These are phyloP conservation scores for Grus americana DNA, from an alignment of 2,113 vertebrate genomes.

Conservation along the genomic window DNA sequence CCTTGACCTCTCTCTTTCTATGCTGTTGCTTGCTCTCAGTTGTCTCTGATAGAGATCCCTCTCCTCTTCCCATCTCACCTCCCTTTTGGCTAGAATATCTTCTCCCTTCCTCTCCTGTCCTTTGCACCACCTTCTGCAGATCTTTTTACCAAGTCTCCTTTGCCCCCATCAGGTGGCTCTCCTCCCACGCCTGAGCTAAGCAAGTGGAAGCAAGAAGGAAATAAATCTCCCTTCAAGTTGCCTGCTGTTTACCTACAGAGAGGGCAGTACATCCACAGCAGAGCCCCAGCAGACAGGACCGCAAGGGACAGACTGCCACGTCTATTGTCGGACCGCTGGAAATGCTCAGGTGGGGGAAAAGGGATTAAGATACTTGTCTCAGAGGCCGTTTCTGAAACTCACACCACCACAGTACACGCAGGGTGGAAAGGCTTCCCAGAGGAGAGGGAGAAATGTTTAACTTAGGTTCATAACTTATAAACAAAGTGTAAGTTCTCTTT, in stretches of 20 bases:
- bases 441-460: background rate
- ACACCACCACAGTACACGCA: accelerated
- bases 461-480: background rate
- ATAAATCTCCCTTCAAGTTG: background rate
- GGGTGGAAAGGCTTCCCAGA: background rate
- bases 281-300: background rate
- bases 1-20: background rate
- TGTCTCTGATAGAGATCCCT: background rate
- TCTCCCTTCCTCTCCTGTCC: background rate
- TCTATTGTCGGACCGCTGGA: background rate
- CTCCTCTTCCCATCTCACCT: background rate
- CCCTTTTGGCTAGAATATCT: background rate
- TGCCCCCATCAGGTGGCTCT: background rate
- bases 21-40: background rate
- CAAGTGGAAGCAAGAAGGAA: background rate
- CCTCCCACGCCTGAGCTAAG: background rate
- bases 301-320: background rate
- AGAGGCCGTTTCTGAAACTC: background rate
- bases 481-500: background rate
- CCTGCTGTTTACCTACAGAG: background rate
- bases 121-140: background rate
- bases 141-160: background rate
- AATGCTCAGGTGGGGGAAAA: background rate
- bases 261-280: background rate
- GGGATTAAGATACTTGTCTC: background rate